Base-by-base conservation (phyloP, 2,113 vertebrate genomes). In the Scomber japonicus region DNA sequence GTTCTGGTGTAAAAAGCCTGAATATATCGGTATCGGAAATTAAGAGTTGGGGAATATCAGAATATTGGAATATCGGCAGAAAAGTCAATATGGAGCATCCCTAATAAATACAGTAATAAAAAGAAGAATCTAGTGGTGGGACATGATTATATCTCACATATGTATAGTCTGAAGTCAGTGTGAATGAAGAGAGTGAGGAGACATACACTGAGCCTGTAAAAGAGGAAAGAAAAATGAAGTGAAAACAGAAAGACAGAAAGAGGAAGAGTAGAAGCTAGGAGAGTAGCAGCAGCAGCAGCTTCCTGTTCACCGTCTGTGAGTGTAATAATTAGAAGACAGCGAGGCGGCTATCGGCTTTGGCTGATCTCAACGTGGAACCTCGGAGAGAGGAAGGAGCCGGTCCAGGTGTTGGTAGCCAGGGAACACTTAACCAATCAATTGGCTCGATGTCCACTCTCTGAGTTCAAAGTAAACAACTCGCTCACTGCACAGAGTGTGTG, bases 321-420 rank as follows among this genome's bases (percentile, higher is more conserved):
- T 24, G 62, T 60, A 24, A 78, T 88, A 81, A 90, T 88, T 90
- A 86, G 82, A 66, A 72, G 71, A 46, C 66, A 64, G 65, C 77
- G 83, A 68, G 71, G 75, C 68, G 21, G 69, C 60, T 17, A 24
- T 61, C 59, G 31, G 53, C 65, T n/a, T 65, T 0, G 62, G 49
- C 69, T n/a, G 0, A 11, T 27, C n/a, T 67, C 40, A 10, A 11
- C 11, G 40, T 27, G 49, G 64, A 68, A 66, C 46, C 74, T 24
- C 46, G 35, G 56, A 27, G 72, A 71, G 30, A 66, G 49, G 11
- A 21, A 11, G 54, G 11, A 24, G 74, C 3, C 44, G n/a, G 10
- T 51, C 67, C 83, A 87, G 83, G 87, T 79, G 80, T 75, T 70
- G 48, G 5, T 11, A 60, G 71, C 62, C 44, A 2, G 13, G 14